Conservation (phyloP, 2,797 vertebrate genomes). For the Myotis vivesi region DNA sequence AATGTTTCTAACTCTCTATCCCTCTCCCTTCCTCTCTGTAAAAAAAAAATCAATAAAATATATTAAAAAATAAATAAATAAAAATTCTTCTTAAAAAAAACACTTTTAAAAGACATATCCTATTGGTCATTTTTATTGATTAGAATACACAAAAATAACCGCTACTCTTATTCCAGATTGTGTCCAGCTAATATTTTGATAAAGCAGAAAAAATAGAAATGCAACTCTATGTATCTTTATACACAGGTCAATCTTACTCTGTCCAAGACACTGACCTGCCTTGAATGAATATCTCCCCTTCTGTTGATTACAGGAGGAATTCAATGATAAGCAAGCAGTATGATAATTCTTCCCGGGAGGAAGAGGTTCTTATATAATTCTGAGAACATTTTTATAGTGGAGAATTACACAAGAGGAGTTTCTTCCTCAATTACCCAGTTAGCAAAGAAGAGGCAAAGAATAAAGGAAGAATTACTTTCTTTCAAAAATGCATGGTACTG, state of each 20-base stretch:
- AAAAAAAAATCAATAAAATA: too few relatives aligned
- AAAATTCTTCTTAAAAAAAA: too few relatives aligned
- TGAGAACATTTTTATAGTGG: background rate
- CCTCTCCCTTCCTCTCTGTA: too few relatives aligned
- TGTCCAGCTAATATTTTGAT: background rate
- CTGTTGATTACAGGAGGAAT: background rate
- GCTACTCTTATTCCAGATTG: background rate
- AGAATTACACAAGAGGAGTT: background rate
- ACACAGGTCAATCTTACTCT: background rate
- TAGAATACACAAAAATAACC: background rate
- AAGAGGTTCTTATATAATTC: background rate
- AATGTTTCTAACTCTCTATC: too few relatives aligned
- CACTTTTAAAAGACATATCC: background rate
- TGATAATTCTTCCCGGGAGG: background rate
- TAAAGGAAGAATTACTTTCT: background rate
- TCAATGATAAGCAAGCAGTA: background rate
- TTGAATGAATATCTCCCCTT: background rate
- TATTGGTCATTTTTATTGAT: background rate
- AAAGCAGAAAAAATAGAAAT: background rate
- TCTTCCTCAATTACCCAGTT: background rate
- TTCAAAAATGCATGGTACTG: background rate
- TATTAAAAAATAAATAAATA: too few relatives aligned
- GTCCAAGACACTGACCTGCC: background rate
- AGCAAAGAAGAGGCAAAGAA: background rate
- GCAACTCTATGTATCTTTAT: background rate